A percentile compares a stretch with the other conserved stretches of the same genome.
phyloP scores from a whole-genome alignment of 1,140 invertebrate genomes.

The Ostrea edulis region DNA sequence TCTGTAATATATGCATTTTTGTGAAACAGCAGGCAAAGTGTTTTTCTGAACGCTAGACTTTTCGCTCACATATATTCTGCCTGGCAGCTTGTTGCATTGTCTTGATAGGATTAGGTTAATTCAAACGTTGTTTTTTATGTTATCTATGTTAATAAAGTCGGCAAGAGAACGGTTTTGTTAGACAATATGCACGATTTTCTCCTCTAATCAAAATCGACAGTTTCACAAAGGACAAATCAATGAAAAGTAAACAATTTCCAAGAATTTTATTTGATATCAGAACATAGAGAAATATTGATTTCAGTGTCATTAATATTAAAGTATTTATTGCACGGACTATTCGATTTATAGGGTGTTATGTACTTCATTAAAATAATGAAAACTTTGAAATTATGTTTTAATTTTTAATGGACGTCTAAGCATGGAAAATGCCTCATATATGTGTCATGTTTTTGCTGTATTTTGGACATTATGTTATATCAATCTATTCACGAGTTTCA shows the following conservation, averaged over 20 bases:
- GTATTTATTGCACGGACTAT: not conserved
- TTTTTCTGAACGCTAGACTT: not conserved
- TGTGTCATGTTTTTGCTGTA: too few species aligned
- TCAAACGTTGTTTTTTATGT: not conserved
- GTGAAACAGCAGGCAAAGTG: not conserved
- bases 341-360: not conserved
- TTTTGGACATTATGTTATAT: too few species aligned
- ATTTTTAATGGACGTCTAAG: too few species aligned
- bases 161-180: not conserved
- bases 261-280: not conserved
- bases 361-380: not conserved
- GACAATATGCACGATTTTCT: not conserved
- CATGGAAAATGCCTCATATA: too few species aligned
- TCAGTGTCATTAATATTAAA: not conserved
- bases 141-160: not conserved
- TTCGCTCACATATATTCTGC: not conserved
- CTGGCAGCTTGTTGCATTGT: not conserved
- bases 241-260: slow-evolving; percentile 11
- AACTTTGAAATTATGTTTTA: too few species aligned
- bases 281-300: slow-evolving; percentile 14
- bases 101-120: slow-evolving; percentile 10
- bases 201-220: not conserved
- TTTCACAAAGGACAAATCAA: not conserved
- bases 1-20: slow-evolving; percentile 36
- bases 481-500: too few species aligned